A percentile compares a stretch with the other conserved stretches of the same genome.
phyloP scores from a whole-genome alignment of 2,888 invertebrate species.

The Heliconius aoede region DNA sequence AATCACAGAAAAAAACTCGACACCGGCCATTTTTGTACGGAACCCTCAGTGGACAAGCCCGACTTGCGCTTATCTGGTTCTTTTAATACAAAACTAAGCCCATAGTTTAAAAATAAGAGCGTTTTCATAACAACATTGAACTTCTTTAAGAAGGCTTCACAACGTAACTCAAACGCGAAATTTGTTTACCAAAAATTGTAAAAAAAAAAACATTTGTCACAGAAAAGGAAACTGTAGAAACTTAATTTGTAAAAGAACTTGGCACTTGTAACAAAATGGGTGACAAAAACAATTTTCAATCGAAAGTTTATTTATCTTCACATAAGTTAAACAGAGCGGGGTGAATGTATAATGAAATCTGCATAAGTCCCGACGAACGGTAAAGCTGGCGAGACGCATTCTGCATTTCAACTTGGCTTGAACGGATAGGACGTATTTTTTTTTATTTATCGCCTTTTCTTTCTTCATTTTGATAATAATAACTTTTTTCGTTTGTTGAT shows the following conservation, averaged over 20 bases:
- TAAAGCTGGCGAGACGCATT: slow-evolving; percentile 67
- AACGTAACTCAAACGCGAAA: slow-evolving; percentile 34
- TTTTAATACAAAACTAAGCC: not conserved
- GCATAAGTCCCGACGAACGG: slow-evolving; percentile 60
- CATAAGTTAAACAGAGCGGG: slow-evolving; percentile 51
- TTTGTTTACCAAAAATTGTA: slow-evolving; percentile 39
- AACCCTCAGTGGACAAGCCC: too few relatives aligned
- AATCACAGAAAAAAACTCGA: too few relatives aligned
- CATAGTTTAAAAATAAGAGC: not conserved
- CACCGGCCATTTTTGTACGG: too few relatives aligned
- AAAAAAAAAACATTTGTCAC: slow-evolving; percentile 33
- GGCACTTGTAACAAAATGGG: slow-evolving; percentile 43
- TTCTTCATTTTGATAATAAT: not conserved
- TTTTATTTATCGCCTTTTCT: not conserved
- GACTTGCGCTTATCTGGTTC: too few relatives aligned
- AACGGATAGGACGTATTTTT: not conserved
- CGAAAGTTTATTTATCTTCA: slow-evolving; percentile 51
- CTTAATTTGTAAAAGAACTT: slow-evolving; percentile 43
- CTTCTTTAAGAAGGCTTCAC: slow-evolving; percentile 12
- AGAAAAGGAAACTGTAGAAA: slow-evolving; percentile 42
- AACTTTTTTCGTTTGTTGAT: not conserved
- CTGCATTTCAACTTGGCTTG: slow-evolving; percentile 54
- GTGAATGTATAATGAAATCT: slow-evolving; percentile 60
- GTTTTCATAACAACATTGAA: not conserved
- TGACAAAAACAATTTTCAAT: slow-evolving; percentile 53